Base-by-base conservation (phyloP, 2,888 invertebrate genomes). In the Agrochola macilenta region DNA sequence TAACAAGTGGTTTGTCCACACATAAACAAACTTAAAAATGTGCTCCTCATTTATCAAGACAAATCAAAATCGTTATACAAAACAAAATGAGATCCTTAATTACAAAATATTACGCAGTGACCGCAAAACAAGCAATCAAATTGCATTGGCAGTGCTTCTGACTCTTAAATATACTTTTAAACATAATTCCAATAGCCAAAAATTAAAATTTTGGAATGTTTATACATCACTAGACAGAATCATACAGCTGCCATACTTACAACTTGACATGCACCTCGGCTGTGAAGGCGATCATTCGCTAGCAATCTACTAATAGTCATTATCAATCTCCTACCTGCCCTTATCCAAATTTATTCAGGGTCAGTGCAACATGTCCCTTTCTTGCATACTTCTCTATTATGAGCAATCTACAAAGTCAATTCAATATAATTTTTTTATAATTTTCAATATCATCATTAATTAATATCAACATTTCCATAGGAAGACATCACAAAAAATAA, bases 31-130 rank as follows among this genome's bases (percentile, higher is more conserved):
- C 70, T 49, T 79, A 78, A 76, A 66, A 70, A 60, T 75, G 60
- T 82, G 86, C 81, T 81, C 68, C 74, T 78, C 81, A 77, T 76
- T 76, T 76, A 82, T 73, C 43, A 84, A 85, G 78, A 84, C 82
- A 88, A 87, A 86, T 68, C 43, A 83, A 79, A 81, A 69, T 75
- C 58, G 14, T 80, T 78, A 80, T 77, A 86, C 76, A 90, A 87
- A 89, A 81, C 78, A 88, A 87, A 88, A 81, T 90, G 90, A 89
- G 90, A 89, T 89, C 89, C 81, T 88, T 88, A 89, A 86, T 89
- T 88, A 87, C 72, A 87, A 85, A 88, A 85, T 81, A 87, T 82
- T 88, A 87, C 2, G 72, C 84, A 84, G 84, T 87, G 84, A 87
- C 83, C 60, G 80, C 82, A 86, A 82, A 86, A 82, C 82, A 89